Percentiles rank a stretch among this genome's conserved stretches.
These are phyloP conservation scores for Orientallactaga sibirica DNA, from an alignment of 2,797 vertebrate genomes.

Conservation along the genomic window DNA sequence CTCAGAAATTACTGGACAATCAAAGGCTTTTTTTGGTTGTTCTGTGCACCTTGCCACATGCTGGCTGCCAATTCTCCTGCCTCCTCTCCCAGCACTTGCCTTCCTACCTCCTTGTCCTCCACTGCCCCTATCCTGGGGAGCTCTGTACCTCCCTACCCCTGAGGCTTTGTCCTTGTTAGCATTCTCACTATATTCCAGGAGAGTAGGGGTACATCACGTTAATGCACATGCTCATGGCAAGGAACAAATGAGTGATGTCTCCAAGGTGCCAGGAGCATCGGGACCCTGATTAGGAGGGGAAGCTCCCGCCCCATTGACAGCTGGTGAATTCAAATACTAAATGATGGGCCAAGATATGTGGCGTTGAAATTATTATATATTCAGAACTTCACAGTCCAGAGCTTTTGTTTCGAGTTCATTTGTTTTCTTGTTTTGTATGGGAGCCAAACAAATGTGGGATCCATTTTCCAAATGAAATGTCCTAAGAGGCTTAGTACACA, in stretches of 20 bases:
- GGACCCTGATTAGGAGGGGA: conserved; percentile 1
- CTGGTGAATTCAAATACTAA: conserved; percentile 48
- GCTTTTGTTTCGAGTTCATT: conserved; percentile 61
- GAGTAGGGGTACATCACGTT: background rate
- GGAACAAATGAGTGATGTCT: conserved; percentile 28
- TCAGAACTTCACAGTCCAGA: background rate
- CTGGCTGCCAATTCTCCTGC: background rate
- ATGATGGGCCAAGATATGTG: background rate
- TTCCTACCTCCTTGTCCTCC: background rate
- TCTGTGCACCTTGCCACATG: background rate
- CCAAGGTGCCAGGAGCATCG: conserved; percentile 50
- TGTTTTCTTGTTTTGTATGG: conserved; percentile 51
- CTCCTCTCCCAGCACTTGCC: too few relatives aligned
- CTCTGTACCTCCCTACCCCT: background rate
- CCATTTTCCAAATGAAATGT: conserved; percentile 12
- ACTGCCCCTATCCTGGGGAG: background rate
- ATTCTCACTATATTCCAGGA: background rate
- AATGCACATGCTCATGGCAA: background rate
- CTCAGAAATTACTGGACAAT: conserved; percentile 57
- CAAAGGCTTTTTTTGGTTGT: conserved; percentile 36
- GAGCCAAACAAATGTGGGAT: background rate
- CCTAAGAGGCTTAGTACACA: background rate
- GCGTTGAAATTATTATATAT: conserved; percentile 62
- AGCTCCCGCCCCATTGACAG: conserved; percentile 47
- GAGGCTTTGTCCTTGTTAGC: background rate